Percentiles rank a stretch among this genome's conserved stretches.
phyloP scores from a whole-genome alignment of 2,888 invertebrate genomes.

The Strigamia maritima region DNA sequence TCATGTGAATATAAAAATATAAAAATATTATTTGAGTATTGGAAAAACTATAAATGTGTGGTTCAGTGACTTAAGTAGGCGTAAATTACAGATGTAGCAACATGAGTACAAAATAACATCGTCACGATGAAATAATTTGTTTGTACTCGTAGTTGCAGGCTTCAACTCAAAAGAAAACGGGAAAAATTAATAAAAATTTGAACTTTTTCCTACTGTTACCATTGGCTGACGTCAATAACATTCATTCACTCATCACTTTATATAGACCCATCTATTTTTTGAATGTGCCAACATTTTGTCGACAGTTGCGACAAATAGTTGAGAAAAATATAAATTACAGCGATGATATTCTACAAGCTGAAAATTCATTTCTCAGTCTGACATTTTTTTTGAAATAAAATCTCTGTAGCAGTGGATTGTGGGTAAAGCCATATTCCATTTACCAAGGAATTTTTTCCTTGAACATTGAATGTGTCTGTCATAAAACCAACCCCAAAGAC shows the following conservation, averaged over 20 bases:
- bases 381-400: background rate
- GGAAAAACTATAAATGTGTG: too few relatives aligned
- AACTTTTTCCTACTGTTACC: background rate
- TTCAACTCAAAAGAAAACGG: background rate
- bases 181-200: background rate
- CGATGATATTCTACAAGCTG: background rate
- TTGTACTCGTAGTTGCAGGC: too few relatives aligned
- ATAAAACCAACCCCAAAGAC: conserved; percentile 15
- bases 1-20: too few relatives aligned
- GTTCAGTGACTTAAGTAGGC: too few relatives aligned
- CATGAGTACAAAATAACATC: too few relatives aligned
- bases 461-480: conserved; percentile 15
- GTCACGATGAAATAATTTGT: too few relatives aligned
- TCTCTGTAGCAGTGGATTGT: conserved; percentile 5
- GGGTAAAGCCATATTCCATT: conserved; percentile 15
- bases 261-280: background rate
- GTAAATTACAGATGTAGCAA: too few relatives aligned
- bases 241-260: background rate
- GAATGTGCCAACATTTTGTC: background rate
- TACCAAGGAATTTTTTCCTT: conserved; percentile 1
- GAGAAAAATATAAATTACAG: background rate
- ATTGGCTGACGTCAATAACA: background rate
- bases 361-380: background rate
- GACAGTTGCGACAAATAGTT: background rate
- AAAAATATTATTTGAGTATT: too few relatives aligned